Percentiles rank a stretch among this genome's conserved stretches.
Conservation (phyloP, 2,888 invertebrate species). For the Drosophila eohydei region DNA sequence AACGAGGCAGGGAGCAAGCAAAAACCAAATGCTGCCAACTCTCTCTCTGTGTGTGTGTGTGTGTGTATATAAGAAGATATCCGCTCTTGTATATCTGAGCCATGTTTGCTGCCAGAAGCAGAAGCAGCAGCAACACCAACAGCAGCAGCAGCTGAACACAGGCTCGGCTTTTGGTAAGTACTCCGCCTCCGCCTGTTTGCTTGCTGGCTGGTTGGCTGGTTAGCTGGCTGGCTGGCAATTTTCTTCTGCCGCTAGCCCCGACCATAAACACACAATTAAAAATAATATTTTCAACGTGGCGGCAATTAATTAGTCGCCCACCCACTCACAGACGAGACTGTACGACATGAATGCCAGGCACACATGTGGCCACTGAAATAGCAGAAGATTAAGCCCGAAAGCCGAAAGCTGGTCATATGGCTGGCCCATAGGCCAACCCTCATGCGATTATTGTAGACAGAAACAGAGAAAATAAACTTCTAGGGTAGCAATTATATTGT, state of each 20-base stretch:
- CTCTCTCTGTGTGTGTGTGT: slow-evolving; percentile 3
- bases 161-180: slow-evolving; percentile 30
- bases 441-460: slow-evolving; percentile 33
- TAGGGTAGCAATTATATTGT: slow-evolving; percentile 13
- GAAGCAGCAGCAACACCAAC: slow-evolving; percentile 16
- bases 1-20: slow-evolving; percentile 17
- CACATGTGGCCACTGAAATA: slow-evolving; percentile 36
- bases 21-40: slow-evolving; percentile 44
- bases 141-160: slow-evolving; percentile 33
- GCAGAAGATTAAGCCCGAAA: slow-evolving; percentile 14
- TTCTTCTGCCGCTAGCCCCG: slow-evolving; percentile 23
- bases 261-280: slow-evolving; percentile 82
- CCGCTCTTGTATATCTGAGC: slow-evolving; percentile 34
- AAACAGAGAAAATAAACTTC: slow-evolving; percentile 7
- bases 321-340: slow-evolving; percentile 19
- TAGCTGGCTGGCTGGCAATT: slow-evolving; percentile 8
- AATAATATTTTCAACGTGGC: slow-evolving; percentile 82
- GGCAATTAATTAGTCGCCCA: slow-evolving; percentile 81
- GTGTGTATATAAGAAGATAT: slow-evolving; percentile 26
- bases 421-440: background rate
- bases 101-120: slow-evolving; percentile 49
- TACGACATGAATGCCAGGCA: slow-evolving; percentile 37
- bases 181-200: slow-evolving; percentile 22
- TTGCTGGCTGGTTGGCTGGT: background rate
- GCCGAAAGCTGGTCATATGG: slow-evolving; percentile 13